Conservation (phyloP, 2,797 vertebrate genomes). For the Apogon hyalosoma region DNA sequence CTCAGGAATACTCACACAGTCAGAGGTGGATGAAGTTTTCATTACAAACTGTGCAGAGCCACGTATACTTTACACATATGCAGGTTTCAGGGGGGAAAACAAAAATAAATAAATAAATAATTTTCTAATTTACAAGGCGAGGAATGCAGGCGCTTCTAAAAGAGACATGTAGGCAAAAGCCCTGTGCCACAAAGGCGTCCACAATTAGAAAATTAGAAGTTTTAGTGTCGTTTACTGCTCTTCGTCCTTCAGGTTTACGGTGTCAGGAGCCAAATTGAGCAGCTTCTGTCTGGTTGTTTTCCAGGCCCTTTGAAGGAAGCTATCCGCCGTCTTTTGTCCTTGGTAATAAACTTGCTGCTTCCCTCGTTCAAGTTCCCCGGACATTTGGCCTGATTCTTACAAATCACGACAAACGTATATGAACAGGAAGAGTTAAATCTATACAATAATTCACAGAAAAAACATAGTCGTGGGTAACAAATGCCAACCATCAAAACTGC, state of each 20-base stretch:
- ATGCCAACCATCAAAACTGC: too few species aligned
- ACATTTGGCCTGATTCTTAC: constrained; percentile 13
- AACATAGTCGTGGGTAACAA: too few species aligned
- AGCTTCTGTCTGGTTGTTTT: constrained; percentile 86
- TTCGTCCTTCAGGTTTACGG: constrained; percentile 84
- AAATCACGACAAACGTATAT: background rate
- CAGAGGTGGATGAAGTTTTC: too few species aligned
- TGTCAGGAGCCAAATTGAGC: constrained; percentile 91
- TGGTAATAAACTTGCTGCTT: constrained; percentile 99
- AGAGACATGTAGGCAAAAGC: background rate
- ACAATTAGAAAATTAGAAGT: constrained; percentile 41
- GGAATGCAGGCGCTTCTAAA: background rate
- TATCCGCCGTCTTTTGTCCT: constrained; percentile 94
- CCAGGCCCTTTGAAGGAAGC: constrained; percentile 83
- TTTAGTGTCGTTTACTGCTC: constrained; percentile 69
- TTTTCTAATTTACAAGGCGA: too few species aligned
- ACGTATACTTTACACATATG: too few species aligned
- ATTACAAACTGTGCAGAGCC: too few species aligned
- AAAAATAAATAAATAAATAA: too few species aligned
- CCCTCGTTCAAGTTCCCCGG: constrained; percentile 95
- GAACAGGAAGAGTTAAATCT: background rate
- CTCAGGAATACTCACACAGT: too few species aligned
- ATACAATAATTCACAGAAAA: too few species aligned
- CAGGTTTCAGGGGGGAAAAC: too few species aligned
- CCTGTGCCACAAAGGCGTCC: constrained; percentile 4